Evolutionary conservation across 35 echinoderm and acorn worm species (phyloP).

Genomic region (Holothuria glaberrima): DNA sequence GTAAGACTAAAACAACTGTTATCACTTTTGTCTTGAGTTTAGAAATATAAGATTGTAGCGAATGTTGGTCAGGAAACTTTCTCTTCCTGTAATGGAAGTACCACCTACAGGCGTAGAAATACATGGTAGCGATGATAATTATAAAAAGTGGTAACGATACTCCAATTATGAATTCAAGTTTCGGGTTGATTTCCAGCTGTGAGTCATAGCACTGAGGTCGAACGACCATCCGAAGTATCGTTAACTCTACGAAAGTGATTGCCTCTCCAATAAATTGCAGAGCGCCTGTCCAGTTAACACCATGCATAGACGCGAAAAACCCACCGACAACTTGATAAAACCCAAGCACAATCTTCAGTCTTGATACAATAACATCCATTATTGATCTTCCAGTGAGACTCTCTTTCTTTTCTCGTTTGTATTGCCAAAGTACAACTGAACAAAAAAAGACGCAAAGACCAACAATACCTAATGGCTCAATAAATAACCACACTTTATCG

Average conservation of each 20-base stretch:
- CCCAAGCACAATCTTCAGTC: constrained; percentile 16
- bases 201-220: too few relatives aligned
- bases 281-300: too few relatives aligned
- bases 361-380: background rate
- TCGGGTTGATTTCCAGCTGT: too few relatives aligned
- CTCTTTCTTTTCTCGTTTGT: background rate
- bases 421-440: background rate
- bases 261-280: constrained; percentile 15
- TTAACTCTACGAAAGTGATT: too few relatives aligned
- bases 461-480: background rate
- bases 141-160: constrained; percentile 10
- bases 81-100: background rate
- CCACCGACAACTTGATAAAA: too few relatives aligned
- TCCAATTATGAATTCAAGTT: too few relatives aligned
- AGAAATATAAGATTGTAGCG: background rate
- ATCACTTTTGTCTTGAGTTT: background rate
- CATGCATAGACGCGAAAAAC: too few relatives aligned
- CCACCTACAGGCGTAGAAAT: background rate
- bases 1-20: background rate
- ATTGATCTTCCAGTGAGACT: background rate
- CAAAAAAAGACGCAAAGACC: too few relatives aligned
- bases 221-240: too few relatives aligned
- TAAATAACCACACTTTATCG: background rate
- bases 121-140: background rate
- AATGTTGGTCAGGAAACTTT: background rate